Evolutionary conservation across 1,140 invertebrate species (phyloP).

Genomic region (Pseudomyrmex pallidus): DNA sequence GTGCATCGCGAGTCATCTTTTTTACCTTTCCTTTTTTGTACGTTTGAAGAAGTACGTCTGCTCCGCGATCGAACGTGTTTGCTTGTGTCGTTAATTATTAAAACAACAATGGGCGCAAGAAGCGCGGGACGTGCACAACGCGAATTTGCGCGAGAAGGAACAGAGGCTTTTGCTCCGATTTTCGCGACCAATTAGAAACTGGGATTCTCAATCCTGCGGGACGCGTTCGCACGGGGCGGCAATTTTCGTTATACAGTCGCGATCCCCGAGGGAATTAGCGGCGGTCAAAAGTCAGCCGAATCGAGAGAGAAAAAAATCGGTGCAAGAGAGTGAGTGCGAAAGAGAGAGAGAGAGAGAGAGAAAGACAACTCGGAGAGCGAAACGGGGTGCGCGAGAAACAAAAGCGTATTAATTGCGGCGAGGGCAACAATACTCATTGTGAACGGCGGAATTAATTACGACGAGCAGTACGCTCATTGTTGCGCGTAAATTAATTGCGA

Average conservation of each 20-base stretch:
- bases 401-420: conserved; percentile 60
- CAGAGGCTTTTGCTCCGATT: conserved; percentile 4
- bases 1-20: too few species aligned
- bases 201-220: conserved; percentile 16
- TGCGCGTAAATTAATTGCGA: conserved; percentile 59
- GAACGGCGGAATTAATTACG: conserved; percentile 58
- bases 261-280: neutral
- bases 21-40: neutral
- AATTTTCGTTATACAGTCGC: conserved; percentile 28
- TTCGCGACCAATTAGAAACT: conserved; percentile 45
- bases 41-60: conserved; percentile 9
- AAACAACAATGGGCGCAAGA: conserved; percentile 29
- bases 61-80: neutral
- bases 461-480: conserved; percentile 56
- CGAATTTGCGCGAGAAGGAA: neutral
- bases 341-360: neutral
- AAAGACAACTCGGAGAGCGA: conserved; percentile 1
- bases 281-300: conserved; percentile 32
- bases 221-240: neutral
- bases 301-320: neutral
- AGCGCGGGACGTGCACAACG: neutral
- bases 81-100: neutral
- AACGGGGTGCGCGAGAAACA: conserved; percentile 48
- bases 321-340: neutral
- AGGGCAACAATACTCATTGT: conserved; percentile 61